phyloP scores from a whole-genome alignment of 2,888 invertebrate genomes.

The Mayetiola destructor region DNA sequence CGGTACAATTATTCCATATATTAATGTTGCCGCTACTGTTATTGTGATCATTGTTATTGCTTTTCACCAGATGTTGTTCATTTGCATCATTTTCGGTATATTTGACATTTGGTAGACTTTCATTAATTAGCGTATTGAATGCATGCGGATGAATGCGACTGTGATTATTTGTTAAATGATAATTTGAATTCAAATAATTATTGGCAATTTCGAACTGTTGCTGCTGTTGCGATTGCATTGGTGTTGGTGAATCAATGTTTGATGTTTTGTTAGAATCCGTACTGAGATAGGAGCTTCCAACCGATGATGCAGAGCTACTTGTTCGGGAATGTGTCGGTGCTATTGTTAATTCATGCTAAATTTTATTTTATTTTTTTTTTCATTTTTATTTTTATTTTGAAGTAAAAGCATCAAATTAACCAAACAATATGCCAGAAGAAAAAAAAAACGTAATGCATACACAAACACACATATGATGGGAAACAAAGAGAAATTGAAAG shows the following conservation, averaged over 20 bases:
- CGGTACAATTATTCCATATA: background rate
- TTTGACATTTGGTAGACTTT: background rate
- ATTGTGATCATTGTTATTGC: background rate
- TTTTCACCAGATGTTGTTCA: background rate
- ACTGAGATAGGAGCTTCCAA: slow-evolving; percentile 17
- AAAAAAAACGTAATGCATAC: background rate
- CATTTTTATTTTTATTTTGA: background rate
- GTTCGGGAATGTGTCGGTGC: slow-evolving; percentile 27
- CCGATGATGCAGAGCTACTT: slow-evolving; percentile 31
- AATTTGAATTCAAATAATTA: slow-evolving; percentile 5
- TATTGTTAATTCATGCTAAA: slow-evolving; percentile 14
- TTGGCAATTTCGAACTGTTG: background rate
- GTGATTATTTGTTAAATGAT: background rate
- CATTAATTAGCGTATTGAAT: slow-evolving; percentile 13
- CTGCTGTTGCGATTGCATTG: slow-evolving; percentile 18
- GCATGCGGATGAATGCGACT: background rate
- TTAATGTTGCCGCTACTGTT: slow-evolving; percentile 9
- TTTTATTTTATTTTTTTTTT: background rate
- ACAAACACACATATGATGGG: background rate
- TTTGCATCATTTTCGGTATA: background rate
- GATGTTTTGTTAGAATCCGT: slow-evolving; percentile 19
- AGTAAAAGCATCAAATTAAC: background rate
- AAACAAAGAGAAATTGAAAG: background rate
- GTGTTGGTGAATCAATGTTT: slow-evolving; percentile 17
- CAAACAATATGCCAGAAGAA: background rate